Conservation (phyloP, 1,140 invertebrate genomes). For the Popillia japonica region DNA sequence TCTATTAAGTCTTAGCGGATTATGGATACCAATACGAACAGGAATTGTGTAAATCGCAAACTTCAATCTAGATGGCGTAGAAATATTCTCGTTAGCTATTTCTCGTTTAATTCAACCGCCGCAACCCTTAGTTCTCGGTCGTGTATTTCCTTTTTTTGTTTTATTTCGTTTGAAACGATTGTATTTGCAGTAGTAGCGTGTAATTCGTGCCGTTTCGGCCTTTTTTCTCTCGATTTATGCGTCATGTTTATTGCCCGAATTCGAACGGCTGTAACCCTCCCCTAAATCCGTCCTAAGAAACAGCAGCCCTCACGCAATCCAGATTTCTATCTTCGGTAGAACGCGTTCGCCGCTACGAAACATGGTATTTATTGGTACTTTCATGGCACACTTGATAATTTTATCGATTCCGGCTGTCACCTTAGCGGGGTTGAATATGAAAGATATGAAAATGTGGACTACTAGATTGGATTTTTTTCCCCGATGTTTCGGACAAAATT, state of each 20-base stretch:
- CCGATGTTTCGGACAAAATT: too few species aligned
- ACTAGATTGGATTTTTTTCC: too few species aligned
- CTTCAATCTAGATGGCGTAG: too few species aligned
- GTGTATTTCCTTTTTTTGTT: too few species aligned
- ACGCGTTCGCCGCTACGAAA: constrained; percentile 3
- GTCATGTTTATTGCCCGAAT: constrained; percentile 10
- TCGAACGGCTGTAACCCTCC: background rate
- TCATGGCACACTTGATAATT: constrained; percentile 27
- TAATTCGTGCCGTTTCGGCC: background rate
- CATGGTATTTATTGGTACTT: constrained; percentile 32
- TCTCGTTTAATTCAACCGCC: too few species aligned
- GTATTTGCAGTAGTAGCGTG: background rate
- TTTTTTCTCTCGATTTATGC: constrained; percentile 5
- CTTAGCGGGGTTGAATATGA: constrained; percentile 10
- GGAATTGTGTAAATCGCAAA: too few species aligned
- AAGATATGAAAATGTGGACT: background rate
- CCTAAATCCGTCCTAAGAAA: background rate
- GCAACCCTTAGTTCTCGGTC: too few species aligned
- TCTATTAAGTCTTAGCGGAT: too few species aligned
- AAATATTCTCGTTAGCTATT: too few species aligned
- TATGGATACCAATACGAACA: too few species aligned
- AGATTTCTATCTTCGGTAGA: constrained; percentile 17
- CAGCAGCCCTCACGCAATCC: background rate
- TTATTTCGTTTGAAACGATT: background rate
- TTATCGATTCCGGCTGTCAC: constrained; percentile 26